Conservation (phyloP, 2,888 invertebrate species). For the Ypsolopha scabrella region DNA sequence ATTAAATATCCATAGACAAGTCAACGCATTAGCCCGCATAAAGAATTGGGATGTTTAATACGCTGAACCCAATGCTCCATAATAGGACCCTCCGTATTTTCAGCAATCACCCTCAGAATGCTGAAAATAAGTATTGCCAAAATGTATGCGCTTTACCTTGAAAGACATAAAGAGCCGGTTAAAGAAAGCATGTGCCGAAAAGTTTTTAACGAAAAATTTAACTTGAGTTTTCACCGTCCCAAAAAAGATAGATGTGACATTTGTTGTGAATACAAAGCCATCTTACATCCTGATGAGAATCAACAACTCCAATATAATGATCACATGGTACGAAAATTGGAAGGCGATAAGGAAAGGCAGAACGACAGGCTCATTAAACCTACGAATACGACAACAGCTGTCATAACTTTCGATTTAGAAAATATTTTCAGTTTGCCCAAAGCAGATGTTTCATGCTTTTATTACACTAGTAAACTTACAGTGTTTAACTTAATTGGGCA, state of each 20-base stretch:
- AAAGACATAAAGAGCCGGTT: constrained; percentile 9
- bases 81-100: too few species aligned
- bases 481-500: constrained; percentile 10
- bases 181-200: constrained; percentile 11
- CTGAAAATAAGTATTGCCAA: constrained; percentile 5
- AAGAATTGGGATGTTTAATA: too few species aligned
- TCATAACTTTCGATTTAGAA: constrained; percentile 10
- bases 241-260: constrained; percentile 11
- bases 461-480: constrained; percentile 11
- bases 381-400: constrained; percentile 8
- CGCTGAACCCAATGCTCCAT: too few species aligned
- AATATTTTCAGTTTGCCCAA: constrained; percentile 9
- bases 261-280: constrained; percentile 9
- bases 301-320: not conserved
- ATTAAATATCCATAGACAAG: too few species aligned
- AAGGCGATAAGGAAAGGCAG: constrained; percentile 6
- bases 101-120: too few species aligned
- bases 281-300: constrained; percentile 2
- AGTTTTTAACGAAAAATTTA: constrained; percentile 10
- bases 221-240: constrained; percentile 11
- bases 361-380: constrained; percentile 8
- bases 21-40: too few species aligned
- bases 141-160: constrained; percentile 10
- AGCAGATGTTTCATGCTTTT: constrained; percentile 9
- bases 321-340: constrained; percentile 3